Evolutionary conservation across 2,113 vertebrate genomes (phyloP), one percentile per base, ranked within the genome.

Genomic region (Baryphthengus martii): DNA sequence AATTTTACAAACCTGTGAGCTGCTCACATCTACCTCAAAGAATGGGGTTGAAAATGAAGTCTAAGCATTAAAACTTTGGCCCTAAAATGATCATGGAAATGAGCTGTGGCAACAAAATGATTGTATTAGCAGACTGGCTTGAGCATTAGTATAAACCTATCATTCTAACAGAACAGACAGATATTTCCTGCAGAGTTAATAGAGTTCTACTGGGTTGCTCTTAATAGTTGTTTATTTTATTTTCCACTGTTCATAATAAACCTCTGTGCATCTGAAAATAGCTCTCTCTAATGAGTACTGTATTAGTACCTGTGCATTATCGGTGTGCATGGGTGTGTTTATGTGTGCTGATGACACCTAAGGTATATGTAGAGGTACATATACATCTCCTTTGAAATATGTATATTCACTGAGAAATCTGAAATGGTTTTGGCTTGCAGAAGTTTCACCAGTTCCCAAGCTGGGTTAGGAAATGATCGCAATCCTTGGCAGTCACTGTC

Each of bases 211-310:
- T 40, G 35, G 37, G 10, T 86, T 90, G 52, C 52, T 81, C 65
- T 61, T 93, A 94, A 90, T 81, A 89, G 72, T 65, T 91, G 90
- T 94, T 97, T 96, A 84, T 96, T 95, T 95, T 94, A 88, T 92
- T 95, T 95, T 92, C 81, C 79, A 84, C 59, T 68, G 85, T 81
- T 94, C 20, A 3, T 95, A 95, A 92, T 92, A 94, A 86, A 84
- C 90, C 80, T 90, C 67, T 81, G 80, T 81, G 50, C 45, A 63
- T 84, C 83, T 92, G 88, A 77, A 91, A 93, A 95, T 76, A 85
- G 88, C 56, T 77, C 58, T 83, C 75, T 84, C 33, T 93, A 95
- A 96, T 81, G 66, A 89, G 73, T 85, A 89, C 85, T 76, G 28
- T 76, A 31, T 53, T 42, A 91, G 55, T 78, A 88, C 74, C 63